A percentile compares a stretch with the other conserved stretches of the same genome.
Evolutionary conservation across 1,140 invertebrate species (phyloP).

Genomic region (Drosophila pseudoananassae): DNA sequence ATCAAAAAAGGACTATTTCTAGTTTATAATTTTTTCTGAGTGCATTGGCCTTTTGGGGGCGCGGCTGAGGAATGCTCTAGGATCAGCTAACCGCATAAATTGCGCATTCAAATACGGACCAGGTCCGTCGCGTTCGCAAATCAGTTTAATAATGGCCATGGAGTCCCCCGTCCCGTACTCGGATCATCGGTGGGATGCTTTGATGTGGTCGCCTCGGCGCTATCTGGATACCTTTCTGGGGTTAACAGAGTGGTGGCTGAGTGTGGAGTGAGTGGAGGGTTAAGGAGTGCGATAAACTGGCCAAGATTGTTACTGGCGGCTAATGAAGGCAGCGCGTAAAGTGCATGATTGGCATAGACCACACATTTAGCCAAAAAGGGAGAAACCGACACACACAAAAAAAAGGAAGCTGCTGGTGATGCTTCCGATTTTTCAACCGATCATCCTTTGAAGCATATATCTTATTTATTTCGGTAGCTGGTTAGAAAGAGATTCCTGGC

Average conservation of each 20-base stretch:
- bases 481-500: slow-evolving; percentile 42
- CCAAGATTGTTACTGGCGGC: slow-evolving; percentile 51
- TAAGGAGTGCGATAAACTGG: slow-evolving; percentile 48
- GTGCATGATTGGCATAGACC: slow-evolving; percentile 81
- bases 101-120: slow-evolving; percentile 51
- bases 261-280: neutral
- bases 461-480: slow-evolving; percentile 36
- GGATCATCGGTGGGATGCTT: slow-evolving; percentile 13
- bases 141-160: slow-evolving; percentile 72
- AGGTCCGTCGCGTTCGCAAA: slow-evolving; percentile 45
- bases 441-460: slow-evolving; percentile 24
- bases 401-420: slow-evolving; percentile 49
- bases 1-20: too few relatives aligned
- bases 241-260: neutral
- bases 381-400: neutral
- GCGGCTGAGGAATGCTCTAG: slow-evolving; percentile 21
- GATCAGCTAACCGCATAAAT: slow-evolving; percentile 57
- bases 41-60: slow-evolving; percentile 8
- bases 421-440: slow-evolving; percentile 9
- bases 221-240: slow-evolving; percentile 36
- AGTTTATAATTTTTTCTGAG: neutral
- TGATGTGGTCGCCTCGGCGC: slow-evolving; percentile 36
- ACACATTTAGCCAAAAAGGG: slow-evolving; percentile 56
- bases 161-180: neutral
- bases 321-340: slow-evolving; percentile 77